A percentile compares a stretch with the other conserved stretches of the same genome.
phyloP scores from a whole-genome alignment of 1,140 invertebrate species.

The Mercenaria mercenaria region DNA sequence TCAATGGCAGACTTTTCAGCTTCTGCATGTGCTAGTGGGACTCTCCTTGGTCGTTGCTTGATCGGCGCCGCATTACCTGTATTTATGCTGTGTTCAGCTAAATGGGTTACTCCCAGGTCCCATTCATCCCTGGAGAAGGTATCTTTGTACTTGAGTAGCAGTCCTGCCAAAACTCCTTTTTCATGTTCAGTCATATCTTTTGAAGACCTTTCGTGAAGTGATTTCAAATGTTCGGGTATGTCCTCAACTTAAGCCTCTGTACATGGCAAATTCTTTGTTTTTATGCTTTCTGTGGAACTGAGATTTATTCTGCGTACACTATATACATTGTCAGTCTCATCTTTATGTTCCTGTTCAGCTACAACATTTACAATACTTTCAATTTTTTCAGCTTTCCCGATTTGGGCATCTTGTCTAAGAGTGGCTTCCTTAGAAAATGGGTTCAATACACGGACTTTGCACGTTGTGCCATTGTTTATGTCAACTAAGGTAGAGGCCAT shows the following conservation, averaged over 20 bases:
- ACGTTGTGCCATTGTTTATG: constrained; percentile 11
- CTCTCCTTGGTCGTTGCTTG: not conserved
- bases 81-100: constrained; percentile 53
- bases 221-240: not conserved
- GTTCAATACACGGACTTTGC: constrained; percentile 3
- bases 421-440: not conserved
- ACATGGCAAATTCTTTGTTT: too few species aligned
- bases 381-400: not conserved
- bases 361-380: not conserved
- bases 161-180: not conserved
- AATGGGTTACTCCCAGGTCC: constrained; percentile 50
- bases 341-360: not conserved
- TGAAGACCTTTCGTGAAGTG: not conserved
- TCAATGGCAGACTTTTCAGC: constrained; percentile 36
- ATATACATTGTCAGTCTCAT: too few species aligned
- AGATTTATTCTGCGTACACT: too few species aligned
- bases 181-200: not conserved
- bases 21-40: not conserved
- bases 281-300: too few species aligned
- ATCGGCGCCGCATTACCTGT: constrained; percentile 10
- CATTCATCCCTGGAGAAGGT: constrained; percentile 43
- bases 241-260: too few species aligned
- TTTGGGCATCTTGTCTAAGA: not conserved
- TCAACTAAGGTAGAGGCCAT: not conserved
- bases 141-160: not conserved